A percentile compares a stretch with the other conserved stretches of the same genome.
These are phyloP conservation scores for Caenorhabditis imperialis DNA, from an alignment of 2,888 invertebrate genomes.

Conservation along the genomic window DNA sequence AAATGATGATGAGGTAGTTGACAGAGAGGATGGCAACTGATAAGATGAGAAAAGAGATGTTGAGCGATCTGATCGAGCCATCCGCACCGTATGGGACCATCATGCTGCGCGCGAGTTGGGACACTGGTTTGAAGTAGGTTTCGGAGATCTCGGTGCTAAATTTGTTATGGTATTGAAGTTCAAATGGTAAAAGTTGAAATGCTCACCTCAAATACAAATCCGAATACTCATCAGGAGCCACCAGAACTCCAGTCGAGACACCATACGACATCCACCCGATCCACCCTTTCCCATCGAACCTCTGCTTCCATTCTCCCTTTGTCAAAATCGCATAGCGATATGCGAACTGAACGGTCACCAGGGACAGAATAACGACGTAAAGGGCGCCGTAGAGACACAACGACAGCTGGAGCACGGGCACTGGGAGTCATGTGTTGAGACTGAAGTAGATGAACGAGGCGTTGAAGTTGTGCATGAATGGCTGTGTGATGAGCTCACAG, in stretches of 20 bases:
- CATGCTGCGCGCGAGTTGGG: too few species aligned
- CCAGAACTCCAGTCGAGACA: neutral
- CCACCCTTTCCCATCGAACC: neutral
- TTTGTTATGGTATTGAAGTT: neutral
- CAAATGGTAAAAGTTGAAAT: neutral
- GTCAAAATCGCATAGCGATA: neutral
- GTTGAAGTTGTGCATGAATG: conserved; percentile 20
- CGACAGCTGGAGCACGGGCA: neutral
- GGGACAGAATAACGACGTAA: neutral
- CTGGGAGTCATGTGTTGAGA: neutral
- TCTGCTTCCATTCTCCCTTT: neutral
- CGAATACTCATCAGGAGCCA: conserved; percentile 4
- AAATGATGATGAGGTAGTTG: conserved; percentile 20
- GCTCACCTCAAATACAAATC: conserved; percentile 12
- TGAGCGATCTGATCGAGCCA: neutral
- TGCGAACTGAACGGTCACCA: conserved; percentile 7
- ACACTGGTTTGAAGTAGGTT: neutral
- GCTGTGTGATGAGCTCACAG: conserved; percentile 1
- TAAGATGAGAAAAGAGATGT: neutral
- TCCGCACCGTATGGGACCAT: too few species aligned
- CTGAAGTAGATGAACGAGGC: conserved; percentile 12
- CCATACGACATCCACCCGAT: neutral
- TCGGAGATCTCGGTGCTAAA: neutral
- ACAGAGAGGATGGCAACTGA: neutral
- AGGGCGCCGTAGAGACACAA: neutral